phyloP scores from a whole-genome alignment of 2,797 vertebrate genomes.

The Chelmon rostratus region DNA sequence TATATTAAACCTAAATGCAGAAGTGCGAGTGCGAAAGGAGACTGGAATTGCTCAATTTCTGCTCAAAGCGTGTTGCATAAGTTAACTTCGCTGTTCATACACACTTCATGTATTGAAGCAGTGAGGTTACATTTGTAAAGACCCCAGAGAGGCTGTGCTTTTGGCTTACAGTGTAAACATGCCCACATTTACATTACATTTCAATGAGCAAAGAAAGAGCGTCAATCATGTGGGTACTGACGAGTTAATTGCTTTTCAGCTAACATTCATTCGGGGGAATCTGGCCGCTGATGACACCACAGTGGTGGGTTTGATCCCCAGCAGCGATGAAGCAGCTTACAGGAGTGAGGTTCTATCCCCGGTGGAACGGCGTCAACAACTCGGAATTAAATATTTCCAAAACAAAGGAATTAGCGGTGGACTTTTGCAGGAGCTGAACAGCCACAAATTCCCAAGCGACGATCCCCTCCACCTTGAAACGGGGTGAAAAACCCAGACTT shows the following conservation, averaged over 20 bases:
- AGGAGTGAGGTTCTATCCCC: too few relatives aligned
- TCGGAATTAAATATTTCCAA: too few relatives aligned
- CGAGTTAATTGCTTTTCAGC: slow-evolving; percentile 29
- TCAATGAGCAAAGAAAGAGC: slow-evolving; percentile 44
- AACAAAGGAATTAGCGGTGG: too few relatives aligned
- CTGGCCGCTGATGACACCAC: background rate
- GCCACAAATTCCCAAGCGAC: too few relatives aligned
- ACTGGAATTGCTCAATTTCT: background rate
- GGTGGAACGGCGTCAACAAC: too few relatives aligned
- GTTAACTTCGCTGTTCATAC: slow-evolving; percentile 5
- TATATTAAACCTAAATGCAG: slow-evolving; percentile 45
- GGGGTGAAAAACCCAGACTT: too few relatives aligned
- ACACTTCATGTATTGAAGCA: slow-evolving; percentile 2
- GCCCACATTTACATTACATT: too few relatives aligned
- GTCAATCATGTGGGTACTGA: slow-evolving; percentile 33
- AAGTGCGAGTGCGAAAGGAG: slow-evolving; percentile 12
- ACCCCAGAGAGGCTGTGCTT: background rate
- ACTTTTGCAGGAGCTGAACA: too few relatives aligned
- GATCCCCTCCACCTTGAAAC: too few relatives aligned
- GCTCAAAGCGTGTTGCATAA: background rate
- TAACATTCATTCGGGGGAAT: slow-evolving; percentile 26
- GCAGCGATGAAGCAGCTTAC: too few relatives aligned
- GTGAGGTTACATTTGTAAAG: background rate
- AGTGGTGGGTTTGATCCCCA: too few relatives aligned
- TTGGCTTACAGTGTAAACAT: slow-evolving; percentile 8